Evolutionary conservation across 2,888 invertebrate genomes (phyloP), one percentile per base, ranked within the genome.

Genomic region (Arrhopalites spinosus): DNA sequence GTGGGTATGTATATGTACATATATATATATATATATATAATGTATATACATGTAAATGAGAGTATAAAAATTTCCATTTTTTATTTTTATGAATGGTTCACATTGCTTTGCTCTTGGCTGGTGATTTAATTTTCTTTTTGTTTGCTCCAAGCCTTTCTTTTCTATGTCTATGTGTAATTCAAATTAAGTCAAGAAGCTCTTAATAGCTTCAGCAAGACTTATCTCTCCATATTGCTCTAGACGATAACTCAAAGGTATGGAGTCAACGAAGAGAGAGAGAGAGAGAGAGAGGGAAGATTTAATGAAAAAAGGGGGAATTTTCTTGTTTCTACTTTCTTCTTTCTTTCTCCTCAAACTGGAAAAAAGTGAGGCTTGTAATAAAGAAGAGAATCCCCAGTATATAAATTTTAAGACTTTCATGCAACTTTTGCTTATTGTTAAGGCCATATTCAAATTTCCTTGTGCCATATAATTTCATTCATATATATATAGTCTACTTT

Each of bases 371-470:
- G 25, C 25, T 59, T 27, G 25, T 59, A 59, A 59, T 36, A 36
- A 36, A 36, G 36, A 3, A 59, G 23, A 59, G 23, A 25, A 59
- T 59, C 59, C 36, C 25, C 25, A 59, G 27, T 25, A 59, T 25
- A 27, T 59, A 59, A 59, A 59, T 59, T 59, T 59, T 59, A 59
- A 59, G 59, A 59, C 59, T 59, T 59, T 27, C 1, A 3, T 25
- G 2, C 23, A 23, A 13, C 3, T 25, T 8, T 25, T 25, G 59
- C n/a, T 53, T 53, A 20, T 20, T n/a, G 20, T 59, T 25, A 59
- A 59, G 15, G 5, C 27, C 15, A 59, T 8, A 59, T 59, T 59
- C 8, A 59, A 59, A 59, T 25, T 59, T 25, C 1, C 25, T 25
- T 59, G 25, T 25, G 25, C 27, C 5, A 27, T 61, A 20, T 61